phyloP scores from a whole-genome alignment of 2,113 vertebrate species.

The Callorhinus ursinus region DNA sequence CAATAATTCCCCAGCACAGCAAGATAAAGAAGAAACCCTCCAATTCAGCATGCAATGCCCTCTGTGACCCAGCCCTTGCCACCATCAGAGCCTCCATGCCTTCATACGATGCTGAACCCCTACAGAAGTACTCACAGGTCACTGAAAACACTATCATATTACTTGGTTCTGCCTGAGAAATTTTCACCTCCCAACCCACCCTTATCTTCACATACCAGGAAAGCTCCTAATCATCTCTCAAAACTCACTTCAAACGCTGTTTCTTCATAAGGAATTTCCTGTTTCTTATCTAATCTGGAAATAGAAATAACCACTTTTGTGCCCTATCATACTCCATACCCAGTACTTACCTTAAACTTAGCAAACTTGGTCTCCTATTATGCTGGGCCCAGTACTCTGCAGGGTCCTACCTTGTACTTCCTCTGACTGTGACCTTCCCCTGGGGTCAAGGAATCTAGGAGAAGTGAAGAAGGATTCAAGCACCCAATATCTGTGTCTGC shows the following conservation, averaged over 20 bases:
- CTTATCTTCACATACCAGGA: not conserved
- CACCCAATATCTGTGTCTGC: not conserved
- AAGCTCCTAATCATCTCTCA: not conserved
- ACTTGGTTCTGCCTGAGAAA: not conserved
- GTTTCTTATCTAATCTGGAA: not conserved
- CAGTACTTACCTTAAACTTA: not conserved
- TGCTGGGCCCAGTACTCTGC: not conserved
- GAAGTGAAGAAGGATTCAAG: not conserved
- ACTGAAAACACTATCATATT: not conserved
- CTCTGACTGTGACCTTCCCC: not conserved
- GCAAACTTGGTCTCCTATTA: not conserved
- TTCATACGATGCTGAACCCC: not conserved
- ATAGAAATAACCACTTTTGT: not conserved
- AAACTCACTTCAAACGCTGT: not conserved
- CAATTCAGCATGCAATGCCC: not conserved
- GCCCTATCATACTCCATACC: not conserved
- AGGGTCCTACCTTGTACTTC: not conserved
- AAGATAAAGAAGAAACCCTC: not conserved
- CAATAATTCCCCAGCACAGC: not conserved
- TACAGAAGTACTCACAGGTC: not conserved
- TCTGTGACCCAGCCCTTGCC: not conserved
- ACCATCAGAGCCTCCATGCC: too few species aligned
- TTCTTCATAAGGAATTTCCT: not conserved
- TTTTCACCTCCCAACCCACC: not conserved
- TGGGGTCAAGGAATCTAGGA: not conserved